A percentile compares a stretch with the other conserved stretches of the same genome.
These are phyloP conservation scores for Speoplatyrhinus poulsoni DNA, from an alignment of 2,113 vertebrate species.

Conservation along the genomic window DNA sequence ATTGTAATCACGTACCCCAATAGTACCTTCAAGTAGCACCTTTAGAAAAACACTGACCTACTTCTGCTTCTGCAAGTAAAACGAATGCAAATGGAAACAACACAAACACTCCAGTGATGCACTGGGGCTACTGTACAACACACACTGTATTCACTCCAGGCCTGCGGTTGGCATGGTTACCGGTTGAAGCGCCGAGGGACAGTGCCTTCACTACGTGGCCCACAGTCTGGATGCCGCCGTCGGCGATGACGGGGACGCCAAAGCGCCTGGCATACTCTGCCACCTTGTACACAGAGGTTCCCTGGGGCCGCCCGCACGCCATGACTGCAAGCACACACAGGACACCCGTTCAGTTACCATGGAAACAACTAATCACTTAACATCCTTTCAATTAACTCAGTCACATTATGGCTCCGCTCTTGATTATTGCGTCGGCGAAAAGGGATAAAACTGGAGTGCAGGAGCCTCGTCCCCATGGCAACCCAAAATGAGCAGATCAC, in stretches of 20 bases:
- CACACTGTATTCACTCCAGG: too few species aligned
- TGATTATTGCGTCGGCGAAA: constrained; percentile 23
- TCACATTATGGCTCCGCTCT: background rate
- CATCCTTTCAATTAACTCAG: too few species aligned
- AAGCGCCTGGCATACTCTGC: constrained; percentile 91
- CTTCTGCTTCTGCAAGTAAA: too few species aligned
- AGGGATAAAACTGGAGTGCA: background rate
- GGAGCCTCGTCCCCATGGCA: constrained; percentile 52
- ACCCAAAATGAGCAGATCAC: constrained; percentile 50
- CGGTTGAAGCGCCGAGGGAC: constrained; percentile 89
- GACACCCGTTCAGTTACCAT: background rate
- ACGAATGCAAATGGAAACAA: too few species aligned
- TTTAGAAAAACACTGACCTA: too few species aligned
- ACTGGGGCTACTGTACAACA: too few species aligned
- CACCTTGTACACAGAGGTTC: constrained; percentile 91
- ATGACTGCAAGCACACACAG: constrained; percentile 76
- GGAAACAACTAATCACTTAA: background rate
- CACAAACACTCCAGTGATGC: too few species aligned
- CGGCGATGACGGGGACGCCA: constrained; percentile 88
- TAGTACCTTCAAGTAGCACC: too few species aligned
- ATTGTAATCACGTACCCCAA: too few species aligned
- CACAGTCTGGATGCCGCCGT: constrained; percentile 91
- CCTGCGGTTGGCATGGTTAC: constrained; percentile 54
- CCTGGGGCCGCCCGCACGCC: constrained; percentile 91
- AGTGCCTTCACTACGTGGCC: constrained; percentile 92